Evolutionary conservation across 92 coral and sea anemone genomes (phyloP).

Genomic region (Bergia sp.): DNA sequence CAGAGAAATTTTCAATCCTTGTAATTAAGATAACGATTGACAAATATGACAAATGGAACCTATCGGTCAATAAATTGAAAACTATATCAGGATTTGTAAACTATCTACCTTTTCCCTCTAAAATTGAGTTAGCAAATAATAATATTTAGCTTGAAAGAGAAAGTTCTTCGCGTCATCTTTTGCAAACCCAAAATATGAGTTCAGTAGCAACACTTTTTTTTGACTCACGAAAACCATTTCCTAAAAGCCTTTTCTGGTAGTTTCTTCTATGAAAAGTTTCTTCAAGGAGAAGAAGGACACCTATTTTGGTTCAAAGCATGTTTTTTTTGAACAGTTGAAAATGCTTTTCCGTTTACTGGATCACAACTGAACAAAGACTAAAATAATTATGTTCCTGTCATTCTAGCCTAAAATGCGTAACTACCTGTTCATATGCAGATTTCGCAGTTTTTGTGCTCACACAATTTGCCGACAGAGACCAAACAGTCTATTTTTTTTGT

Average conservation of each 20-base stretch:
- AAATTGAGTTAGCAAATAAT: background rate
- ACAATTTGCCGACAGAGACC: slow-evolving; percentile 41
- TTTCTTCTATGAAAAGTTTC: background rate
- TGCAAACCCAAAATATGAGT: background rate
- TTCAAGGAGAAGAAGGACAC: background rate
- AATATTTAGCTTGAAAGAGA: background rate
- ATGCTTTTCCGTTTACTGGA: background rate
- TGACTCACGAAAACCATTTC: background rate
- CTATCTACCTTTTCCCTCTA: background rate
- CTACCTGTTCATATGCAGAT: slow-evolving; percentile 30
- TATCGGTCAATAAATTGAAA: slow-evolving; percentile 1
- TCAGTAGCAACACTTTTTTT: background rate
- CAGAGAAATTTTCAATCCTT: background rate
- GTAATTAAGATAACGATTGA: background rate
- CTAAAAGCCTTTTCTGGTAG: background rate
- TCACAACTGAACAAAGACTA: background rate
- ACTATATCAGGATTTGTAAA: background rate
- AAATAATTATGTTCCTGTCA: slow-evolving; percentile 13
- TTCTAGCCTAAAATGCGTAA: background rate
- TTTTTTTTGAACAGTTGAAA: slow-evolving; percentile 24
- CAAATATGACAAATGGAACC: background rate
- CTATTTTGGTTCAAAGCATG: background rate
- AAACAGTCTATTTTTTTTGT: slow-evolving; percentile 31
- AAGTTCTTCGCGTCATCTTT: background rate
- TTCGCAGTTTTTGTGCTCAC: slow-evolving; percentile 14